Evolutionary conservation across 2,113 vertebrate species (phyloP), one percentile per base, ranked within the genome.

Genomic region (Platichthys stellatus): DNA sequence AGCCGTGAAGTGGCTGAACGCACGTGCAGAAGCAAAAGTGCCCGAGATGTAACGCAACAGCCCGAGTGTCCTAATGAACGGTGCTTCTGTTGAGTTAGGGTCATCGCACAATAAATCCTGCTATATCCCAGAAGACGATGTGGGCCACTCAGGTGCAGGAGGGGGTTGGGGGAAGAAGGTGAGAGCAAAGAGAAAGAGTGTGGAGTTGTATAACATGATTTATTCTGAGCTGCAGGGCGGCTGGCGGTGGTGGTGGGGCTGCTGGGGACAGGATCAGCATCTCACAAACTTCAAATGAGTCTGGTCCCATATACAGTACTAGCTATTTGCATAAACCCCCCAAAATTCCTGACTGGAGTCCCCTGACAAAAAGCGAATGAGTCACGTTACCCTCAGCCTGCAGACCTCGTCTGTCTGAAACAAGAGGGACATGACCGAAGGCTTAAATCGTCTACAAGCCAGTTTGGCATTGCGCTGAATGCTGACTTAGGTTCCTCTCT

Each of bases 191-290:
- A 59, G 57, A 65, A 71, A 67, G 24, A 74, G 78, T 5, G 15
- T 81, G 75, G n/a, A 79, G 71, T 85, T 86, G 71, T 84, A 8
- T 83, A 86, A 86, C 68, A 63, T 86, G 76, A 89, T 88, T 79
- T 81, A 81, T 82, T 78, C 74, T 68, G 73, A 59, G 53, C 71
- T 80, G 80, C 54, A 35, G 57, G 60, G 24, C 7, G 28, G 47
- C 2, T 54, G 20, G 7, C n/a, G 15, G 3, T 4, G n/a, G 21
- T 28, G 4, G 15, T 14, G 60, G 1, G 20, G 56, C 5, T 43
- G 74, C 38, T 49, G 56, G 56, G 56, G 10, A 58, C 56, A 24
- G 14, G 76, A 21, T n/a, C 74, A 76, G 74, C 79, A 82, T 78
- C 74, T 76, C 61, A 72, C 71, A 68, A 74, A 66, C 87, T 84